Evolutionary conservation across 1,140 invertebrate genomes (phyloP), one percentile per base, ranked within the genome.

Genomic region (Hetaerina americana): DNA sequence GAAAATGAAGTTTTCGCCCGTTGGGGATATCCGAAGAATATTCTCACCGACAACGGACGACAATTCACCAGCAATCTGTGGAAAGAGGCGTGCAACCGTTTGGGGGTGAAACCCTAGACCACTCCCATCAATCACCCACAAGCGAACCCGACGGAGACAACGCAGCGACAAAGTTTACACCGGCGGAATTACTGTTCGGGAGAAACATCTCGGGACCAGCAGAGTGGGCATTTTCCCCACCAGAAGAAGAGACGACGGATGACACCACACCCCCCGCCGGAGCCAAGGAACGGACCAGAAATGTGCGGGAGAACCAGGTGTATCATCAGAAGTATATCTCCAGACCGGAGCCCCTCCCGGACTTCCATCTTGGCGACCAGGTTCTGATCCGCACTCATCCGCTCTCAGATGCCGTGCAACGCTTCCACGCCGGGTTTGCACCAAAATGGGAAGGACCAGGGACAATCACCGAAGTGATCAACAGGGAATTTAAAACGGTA

Each of bases 21-120:
- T n/a, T n/a, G n/a, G n/a, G n/a, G n/a, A n/a, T n/a, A n/a, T n/a
- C n/a, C n/a, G n/a, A n/a, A n/a, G n/a, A n/a, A n/a, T n/a, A n/a
- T n/a, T n/a, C n/a, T n/a, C n/a, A n/a, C n/a, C 1, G 77, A 79
- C 72, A 79, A 79, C 66, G 76, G 76, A 0, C 73, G 72, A 0
- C 74, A 78, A 27, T 78, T 79, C 72, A 49, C 18, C 0, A 73
- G 74, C 24, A 0, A 74, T 0, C 15, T 68, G 26, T 74, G 76
- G 71, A 8, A 22, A 0, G 71, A 68, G n/a, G 5, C 71, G 12
- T 73, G 69, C 28, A 25, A 22, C n/a, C 0, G 69, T 24, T 75
- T 73, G 75, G 67, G 67, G 8, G 66, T 74, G 12, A 69, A 67
- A 22, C 71, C 70, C 5, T 76, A 72, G 72, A 78, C 74, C 15